Base-by-base conservation (phyloP, 2,888 invertebrate species). In the Seira ritae region DNA sequence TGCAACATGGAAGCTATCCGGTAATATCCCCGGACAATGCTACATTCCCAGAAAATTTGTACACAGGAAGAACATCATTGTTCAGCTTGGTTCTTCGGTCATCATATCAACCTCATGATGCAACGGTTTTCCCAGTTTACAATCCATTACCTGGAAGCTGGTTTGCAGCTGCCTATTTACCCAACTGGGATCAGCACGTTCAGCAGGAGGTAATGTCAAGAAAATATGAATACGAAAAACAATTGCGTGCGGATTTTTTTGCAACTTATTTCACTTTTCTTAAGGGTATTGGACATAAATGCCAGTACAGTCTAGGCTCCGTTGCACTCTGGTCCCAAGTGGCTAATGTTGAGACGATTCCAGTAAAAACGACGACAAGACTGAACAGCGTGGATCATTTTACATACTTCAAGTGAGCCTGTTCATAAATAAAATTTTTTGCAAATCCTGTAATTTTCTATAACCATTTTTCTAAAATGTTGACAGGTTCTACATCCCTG, bases 1-100 rank as follows among this genome's bases (percentile, higher is more conserved):
- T 97, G 76, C 96, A 96, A 90, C 94, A 95, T 88, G 95, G 95
- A 17, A 94, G 96, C 68, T 94, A 95, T 89, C 97, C 97, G 22
- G 94, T 96, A 1, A 94, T 97, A 82, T 94, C 94, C 90, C 95
- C 96, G 1, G 95, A 96, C 90, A 95, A 95, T 84, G 94, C 96
- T 66, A 92, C 93, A 68, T 95, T 95, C 89, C 95, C 96, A 0
- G 93, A 94, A 80, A 92, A 93, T 85, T 93, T 94, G 89, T 91
- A 90, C 89, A 78, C 89, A 17, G 89, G 90, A 24, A 89, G 90
- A 76, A 89, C 91, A 50, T 89, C 90, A 19, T 85, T 91, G 55
- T 90, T 90, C 23, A 90, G 90, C 23, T 81, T 90, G 62, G 90
- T 90, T 19, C 72, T 89, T 19, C 86, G 86, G 31, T 89, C 90